Conservation (phyloP, 2,113 vertebrate genomes). For the Eurypyga helias region DNA sequence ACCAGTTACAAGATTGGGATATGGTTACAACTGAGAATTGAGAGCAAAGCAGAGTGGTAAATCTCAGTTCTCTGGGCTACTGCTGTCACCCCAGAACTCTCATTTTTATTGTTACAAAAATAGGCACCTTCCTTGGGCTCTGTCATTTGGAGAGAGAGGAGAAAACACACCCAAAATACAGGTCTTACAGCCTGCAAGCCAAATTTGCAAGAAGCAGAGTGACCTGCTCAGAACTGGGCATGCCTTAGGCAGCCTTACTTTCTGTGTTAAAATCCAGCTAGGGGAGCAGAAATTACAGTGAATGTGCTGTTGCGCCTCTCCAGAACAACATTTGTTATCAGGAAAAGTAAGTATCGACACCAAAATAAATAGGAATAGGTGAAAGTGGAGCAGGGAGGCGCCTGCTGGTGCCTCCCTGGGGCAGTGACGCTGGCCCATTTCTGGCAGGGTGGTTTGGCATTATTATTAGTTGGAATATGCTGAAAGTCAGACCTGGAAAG, state of each 20-base stretch:
- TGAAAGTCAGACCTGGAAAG: background rate
- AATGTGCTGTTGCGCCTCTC: accelerated
- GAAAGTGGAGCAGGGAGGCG: background rate
- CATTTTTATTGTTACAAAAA: accelerated
- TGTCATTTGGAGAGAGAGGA: accelerated
- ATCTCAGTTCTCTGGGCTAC: background rate
- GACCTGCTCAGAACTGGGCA: background rate
- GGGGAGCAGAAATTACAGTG: background rate
- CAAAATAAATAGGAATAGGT: background rate
- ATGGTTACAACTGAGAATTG: background rate
- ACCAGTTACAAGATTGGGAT: background rate
- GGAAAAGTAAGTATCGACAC: background rate
- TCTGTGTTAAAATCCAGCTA: background rate
- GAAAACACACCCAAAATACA: background rate
- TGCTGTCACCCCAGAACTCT: background rate
- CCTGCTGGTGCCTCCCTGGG: background rate
- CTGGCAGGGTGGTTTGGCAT: background rate
- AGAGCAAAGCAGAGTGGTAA: background rate
- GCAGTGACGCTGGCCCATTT: background rate
- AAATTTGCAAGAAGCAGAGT: background rate
- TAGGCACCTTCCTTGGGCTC: background rate
- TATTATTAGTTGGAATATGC: background rate
- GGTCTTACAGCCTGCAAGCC: background rate
- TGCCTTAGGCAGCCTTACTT: background rate
- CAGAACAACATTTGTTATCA: accelerated